phyloP scores from a whole-genome alignment of 2,888 invertebrate species.

The Belgica antarctica region DNA sequence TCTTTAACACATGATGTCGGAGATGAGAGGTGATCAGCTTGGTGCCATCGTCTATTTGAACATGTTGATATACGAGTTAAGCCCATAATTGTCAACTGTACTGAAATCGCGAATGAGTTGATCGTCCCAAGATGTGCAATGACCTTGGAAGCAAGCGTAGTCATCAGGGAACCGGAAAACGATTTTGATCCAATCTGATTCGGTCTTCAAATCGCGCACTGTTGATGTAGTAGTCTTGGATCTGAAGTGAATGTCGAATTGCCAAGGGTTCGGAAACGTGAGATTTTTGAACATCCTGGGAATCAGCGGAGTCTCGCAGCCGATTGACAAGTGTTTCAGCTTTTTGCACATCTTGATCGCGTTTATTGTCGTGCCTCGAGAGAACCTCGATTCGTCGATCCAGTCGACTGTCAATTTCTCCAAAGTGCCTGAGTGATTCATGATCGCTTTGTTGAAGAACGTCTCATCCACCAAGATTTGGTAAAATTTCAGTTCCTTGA shows the following conservation, averaged over 20 bases:
- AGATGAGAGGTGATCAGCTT: too few species aligned
- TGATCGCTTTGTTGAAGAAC: neutral
- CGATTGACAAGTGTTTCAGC: neutral
- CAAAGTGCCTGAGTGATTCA: neutral
- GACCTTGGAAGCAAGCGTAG: neutral
- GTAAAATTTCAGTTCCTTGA: too few species aligned
- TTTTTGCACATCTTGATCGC: neutral
- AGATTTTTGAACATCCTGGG: neutral
- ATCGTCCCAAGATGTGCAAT: neutral
- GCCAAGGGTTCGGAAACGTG: neutral
- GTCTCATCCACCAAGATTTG: neutral
- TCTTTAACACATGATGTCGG: too few species aligned
- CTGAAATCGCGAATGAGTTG: neutral
- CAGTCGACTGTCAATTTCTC: neutral
- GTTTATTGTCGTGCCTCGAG: neutral
- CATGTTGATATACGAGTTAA: slow-evolving; percentile 15
- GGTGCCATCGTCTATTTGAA: slow-evolving; percentile 40
- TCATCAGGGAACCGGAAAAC: slow-evolving; percentile 27
- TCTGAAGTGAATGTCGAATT: neutral
- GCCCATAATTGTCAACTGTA: slow-evolving; percentile 19
- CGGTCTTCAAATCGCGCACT: neutral
- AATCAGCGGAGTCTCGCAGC: neutral
- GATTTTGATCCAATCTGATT: neutral
- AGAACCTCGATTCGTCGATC: neutral
- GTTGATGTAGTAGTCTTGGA: neutral